Base-by-base conservation (phyloP, 2,113 vertebrate genomes). In the Osmerus mordax region DNA sequence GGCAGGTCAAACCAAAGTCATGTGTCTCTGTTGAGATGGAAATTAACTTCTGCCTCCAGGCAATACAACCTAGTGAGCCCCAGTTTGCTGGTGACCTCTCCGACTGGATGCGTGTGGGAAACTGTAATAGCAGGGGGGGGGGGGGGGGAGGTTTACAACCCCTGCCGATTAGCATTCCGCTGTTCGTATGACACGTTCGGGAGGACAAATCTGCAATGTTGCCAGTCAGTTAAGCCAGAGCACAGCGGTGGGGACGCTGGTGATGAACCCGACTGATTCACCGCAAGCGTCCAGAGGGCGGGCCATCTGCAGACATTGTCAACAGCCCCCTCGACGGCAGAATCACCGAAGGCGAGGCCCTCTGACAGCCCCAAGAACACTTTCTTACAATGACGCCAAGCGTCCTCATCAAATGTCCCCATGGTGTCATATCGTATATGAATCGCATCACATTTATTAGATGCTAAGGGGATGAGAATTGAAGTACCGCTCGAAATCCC, bases 1-100 rank as follows among this genome's bases (percentile, higher is more conserved):
- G 23, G 29, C 65, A 82, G 86, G 86, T 86, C 83, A 83, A 76
- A 76, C 80, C 80, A 82, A 84, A 83, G 86, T 84, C 77, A 81
- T 88, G 84, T 82, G 79, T 84, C 88, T 87, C 80, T 73, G 80
- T 73, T 84, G 82, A 83, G 82, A 67, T 78, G 83, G 84, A 88
- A 87, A 90, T 88, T 87, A 87, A 87, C 86, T 84, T 81, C 77
- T 82, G 78, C 83, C 85, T 85, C 67, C 55, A 0, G 84, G 84
- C 84, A 80, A 79, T 82, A 81, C 56, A 76, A 79, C 81, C 79
- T 47, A 69, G 81, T 59, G 76, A 84, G 73, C 75, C 84, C 75
- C 55, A 64, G 75, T 73, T 63, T 55, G 73, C 76, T 2, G 64
- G 68, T 81, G 86, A 81, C 83, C 85, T 83, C 86, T 76, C n/a